Evolutionary conservation across 2,797 vertebrate genomes (phyloP).

Genomic region (Myotis vivesi): DNA sequence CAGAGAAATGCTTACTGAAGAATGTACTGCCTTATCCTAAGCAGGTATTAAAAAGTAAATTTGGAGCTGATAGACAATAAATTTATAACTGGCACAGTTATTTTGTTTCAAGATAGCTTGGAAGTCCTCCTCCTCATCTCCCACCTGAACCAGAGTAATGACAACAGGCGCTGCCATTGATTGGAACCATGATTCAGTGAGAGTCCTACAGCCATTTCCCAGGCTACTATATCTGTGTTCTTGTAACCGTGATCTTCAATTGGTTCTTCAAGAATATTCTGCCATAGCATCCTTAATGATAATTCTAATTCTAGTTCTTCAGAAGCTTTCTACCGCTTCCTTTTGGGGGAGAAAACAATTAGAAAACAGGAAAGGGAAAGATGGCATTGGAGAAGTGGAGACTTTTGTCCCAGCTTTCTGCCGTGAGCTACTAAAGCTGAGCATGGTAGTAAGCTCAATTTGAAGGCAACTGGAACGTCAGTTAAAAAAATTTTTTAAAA

Average conservation of each 20-base stretch:
- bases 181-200: not conserved
- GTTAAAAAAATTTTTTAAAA: not conserved
- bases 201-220: not conserved
- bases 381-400: not conserved
- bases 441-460: not conserved
- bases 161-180: not conserved
- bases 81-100: not conserved
- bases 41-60: not conserved
- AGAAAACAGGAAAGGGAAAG: not conserved
- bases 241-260: not conserved
- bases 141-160: not conserved
- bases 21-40: not conserved
- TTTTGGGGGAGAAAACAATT: not conserved
- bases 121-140: not conserved
- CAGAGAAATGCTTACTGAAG: not conserved
- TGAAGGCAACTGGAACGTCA: constrained; percentile 32
- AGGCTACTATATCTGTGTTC: not conserved
- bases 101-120: not conserved
- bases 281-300: not conserved
- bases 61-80: not conserved
- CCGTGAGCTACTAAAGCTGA: not conserved
- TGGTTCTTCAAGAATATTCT: constrained; percentile 18
- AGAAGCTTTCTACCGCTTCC: not conserved
- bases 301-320: not conserved
- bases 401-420: not conserved